A percentile compares a stretch with the other conserved stretches of the same genome.
Evolutionary conservation across 2,888 invertebrate species (phyloP).

Genomic region (Diloba caeruleocephala): DNA sequence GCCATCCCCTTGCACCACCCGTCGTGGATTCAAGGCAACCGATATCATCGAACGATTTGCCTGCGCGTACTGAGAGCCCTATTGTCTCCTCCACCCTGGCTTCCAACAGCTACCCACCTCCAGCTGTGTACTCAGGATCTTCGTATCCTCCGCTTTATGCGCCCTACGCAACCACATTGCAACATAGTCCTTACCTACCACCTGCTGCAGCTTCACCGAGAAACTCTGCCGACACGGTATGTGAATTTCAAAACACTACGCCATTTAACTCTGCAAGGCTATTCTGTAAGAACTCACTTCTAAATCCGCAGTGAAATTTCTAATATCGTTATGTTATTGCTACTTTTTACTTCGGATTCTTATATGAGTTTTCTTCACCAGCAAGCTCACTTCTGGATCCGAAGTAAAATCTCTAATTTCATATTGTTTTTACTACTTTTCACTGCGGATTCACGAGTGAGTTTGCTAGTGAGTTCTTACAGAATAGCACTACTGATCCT

Average conservation of each 20-base stretch:
- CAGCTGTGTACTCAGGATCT: constrained; percentile 91
- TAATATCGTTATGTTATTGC: no score
- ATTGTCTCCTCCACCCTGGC: constrained; percentile 91
- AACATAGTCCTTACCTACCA: constrained; percentile 93
- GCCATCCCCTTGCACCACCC: constrained; percentile 73
- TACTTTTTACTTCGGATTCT: no score
- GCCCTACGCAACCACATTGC: constrained; percentile 92
- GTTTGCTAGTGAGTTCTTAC: no score
- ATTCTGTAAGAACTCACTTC: no score
- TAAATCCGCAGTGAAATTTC: no score
- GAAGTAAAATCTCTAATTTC: no score
- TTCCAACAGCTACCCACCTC: constrained; percentile 90
- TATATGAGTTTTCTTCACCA: no score
- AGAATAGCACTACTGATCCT: no score
- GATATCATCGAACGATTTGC: constrained; percentile 84
- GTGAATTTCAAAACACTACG: constrained; percentile 28
- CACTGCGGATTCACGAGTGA: no score
- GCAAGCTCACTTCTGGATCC: no score
- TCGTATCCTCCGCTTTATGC: constrained; percentile 92
- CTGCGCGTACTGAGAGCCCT: constrained; percentile 78
- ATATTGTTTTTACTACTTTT: no score
- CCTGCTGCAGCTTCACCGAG: constrained; percentile 91
- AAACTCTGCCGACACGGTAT: constrained; percentile 88
- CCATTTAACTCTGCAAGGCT: neutral
- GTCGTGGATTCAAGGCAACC: constrained; percentile 80